A percentile compares a stretch with the other conserved stretches of the same genome.
phyloP scores from a whole-genome alignment of 2,113 vertebrate genomes.

The Fulica atra region DNA sequence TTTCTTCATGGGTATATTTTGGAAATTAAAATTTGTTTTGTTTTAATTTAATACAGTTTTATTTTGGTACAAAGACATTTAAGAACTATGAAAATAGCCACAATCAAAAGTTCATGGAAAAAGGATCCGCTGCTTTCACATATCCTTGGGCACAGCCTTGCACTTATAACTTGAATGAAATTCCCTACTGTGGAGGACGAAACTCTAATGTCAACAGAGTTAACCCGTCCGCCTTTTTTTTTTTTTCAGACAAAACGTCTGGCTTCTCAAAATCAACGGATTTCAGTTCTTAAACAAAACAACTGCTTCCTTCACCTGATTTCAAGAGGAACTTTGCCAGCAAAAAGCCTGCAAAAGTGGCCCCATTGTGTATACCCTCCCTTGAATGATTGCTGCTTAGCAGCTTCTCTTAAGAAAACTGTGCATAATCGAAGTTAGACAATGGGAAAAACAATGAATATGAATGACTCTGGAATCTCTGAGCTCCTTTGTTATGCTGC shows the following conservation, averaged over 20 bases:
- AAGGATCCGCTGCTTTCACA: background rate
- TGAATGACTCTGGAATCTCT: conserved; percentile 43
- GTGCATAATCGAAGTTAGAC: conserved; percentile 22
- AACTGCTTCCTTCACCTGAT: conserved; percentile 39
- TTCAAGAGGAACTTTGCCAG: background rate
- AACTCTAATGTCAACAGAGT: background rate
- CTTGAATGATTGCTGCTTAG: conserved; percentile 13
- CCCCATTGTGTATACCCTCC: background rate
- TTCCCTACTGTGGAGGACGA: background rate
- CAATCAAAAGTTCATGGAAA: background rate
- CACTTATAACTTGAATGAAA: background rate
- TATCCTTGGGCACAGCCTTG: background rate
- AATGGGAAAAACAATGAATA: conserved; percentile 42
- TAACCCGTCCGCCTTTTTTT: background rate
- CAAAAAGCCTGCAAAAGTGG: conserved; percentile 4
- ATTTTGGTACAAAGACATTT: background rate
- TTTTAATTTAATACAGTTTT: background rate
- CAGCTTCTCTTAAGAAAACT: conserved; percentile 45
- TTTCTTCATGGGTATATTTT: background rate
- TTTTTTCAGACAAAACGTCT: background rate
- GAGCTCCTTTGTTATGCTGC: conserved; percentile 36
- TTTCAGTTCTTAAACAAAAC: conserved; percentile 33
- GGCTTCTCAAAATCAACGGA: background rate
- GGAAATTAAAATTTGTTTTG: background rate
- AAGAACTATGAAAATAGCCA: background rate